Evolutionary conservation across 1,140 invertebrate genomes (phyloP).

Genomic region (Acromyrmex heyeri): DNA sequence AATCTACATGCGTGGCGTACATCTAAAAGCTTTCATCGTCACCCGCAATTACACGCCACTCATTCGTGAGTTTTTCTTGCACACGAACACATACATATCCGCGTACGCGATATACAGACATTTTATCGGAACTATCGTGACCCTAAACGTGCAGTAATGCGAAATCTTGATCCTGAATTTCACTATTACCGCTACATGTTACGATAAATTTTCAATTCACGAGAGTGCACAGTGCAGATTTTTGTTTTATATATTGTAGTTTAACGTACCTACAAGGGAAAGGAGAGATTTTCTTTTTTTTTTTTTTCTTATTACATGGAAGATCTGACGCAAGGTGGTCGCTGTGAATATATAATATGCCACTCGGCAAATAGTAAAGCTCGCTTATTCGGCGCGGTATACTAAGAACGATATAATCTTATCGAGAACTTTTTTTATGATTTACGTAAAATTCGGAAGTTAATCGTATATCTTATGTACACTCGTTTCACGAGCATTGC

Average conservation of each 20-base stretch:
- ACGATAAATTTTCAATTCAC: constrained; percentile 83
- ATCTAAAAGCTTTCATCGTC: constrained; percentile 63
- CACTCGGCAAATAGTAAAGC: constrained; percentile 33
- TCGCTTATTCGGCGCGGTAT: constrained; percentile 67
- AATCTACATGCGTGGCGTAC: background rate
- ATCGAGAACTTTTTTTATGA: constrained; percentile 64
- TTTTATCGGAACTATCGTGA: constrained; percentile 46
- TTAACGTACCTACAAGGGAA: constrained; percentile 22
- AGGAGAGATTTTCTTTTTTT: background rate
- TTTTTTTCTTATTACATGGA: constrained; percentile 21
- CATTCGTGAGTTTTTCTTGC: background rate
- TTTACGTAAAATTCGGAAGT: constrained; percentile 43
- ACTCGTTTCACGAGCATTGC: constrained; percentile 73
- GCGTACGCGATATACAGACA: constrained; percentile 57
- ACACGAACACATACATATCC: background rate
- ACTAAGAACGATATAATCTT: constrained; percentile 68
- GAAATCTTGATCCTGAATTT: constrained; percentile 64
- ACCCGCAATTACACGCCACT: constrained; percentile 39
- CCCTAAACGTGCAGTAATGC: constrained; percentile 69
- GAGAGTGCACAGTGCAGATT: constrained; percentile 85
- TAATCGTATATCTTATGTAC: constrained; percentile 58
- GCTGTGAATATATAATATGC: constrained; percentile 25
- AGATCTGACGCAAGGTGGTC: constrained; percentile 40
- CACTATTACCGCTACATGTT: constrained; percentile 69
- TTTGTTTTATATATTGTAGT: constrained; percentile 52